Conservation (phyloP, 1,140 invertebrate genomes). For the Drosophila nigromelanica region DNA sequence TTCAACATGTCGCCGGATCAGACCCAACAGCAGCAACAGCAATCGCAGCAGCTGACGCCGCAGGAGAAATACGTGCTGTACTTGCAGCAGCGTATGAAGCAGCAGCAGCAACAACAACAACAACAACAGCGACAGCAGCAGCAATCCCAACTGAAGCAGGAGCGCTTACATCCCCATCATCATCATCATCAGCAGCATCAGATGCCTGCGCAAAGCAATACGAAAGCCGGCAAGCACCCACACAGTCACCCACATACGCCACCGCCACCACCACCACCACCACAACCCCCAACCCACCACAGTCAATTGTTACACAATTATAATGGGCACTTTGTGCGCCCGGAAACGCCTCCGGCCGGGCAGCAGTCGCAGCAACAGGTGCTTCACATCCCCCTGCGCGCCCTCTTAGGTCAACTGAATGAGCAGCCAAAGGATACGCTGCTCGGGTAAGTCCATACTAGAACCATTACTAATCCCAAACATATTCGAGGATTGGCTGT, state of each 20-base stretch:
- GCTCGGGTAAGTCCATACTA: slow-evolving; percentile 33
- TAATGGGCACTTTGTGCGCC: slow-evolving; percentile 48
- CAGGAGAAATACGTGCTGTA: slow-evolving; percentile 82
- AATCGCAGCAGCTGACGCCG: slow-evolving; percentile 72
- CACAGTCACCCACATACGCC: slow-evolving; percentile 39
- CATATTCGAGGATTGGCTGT: neutral
- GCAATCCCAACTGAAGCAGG: slow-evolving; percentile 28
- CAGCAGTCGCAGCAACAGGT: slow-evolving; percentile 57
- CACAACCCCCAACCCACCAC: slow-evolving; percentile 41
- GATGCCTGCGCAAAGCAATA: slow-evolving; percentile 64
- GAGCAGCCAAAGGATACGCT: slow-evolving; percentile 50
- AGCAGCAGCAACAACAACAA: slow-evolving; percentile 60
- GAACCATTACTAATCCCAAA: neutral
- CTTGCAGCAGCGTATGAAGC: slow-evolving; percentile 79
- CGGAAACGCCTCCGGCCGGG: slow-evolving; percentile 33
- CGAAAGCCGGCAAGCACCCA: slow-evolving; percentile 57
- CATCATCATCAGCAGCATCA: slow-evolving; percentile 52
- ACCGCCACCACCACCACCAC: slow-evolving; percentile 37
- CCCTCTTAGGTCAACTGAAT: slow-evolving; percentile 58
- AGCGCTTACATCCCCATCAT: slow-evolving; percentile 38
- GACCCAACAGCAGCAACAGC: slow-evolving; percentile 29
- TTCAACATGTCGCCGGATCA: slow-evolving; percentile 65
- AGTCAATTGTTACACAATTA: slow-evolving; percentile 56
- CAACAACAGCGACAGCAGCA: slow-evolving; percentile 63
- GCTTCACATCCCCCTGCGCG: slow-evolving; percentile 68